These are phyloP conservation scores for Cosmia pyralina DNA, from an alignment of 2,888 invertebrate species.

Conservation along the genomic window DNA sequence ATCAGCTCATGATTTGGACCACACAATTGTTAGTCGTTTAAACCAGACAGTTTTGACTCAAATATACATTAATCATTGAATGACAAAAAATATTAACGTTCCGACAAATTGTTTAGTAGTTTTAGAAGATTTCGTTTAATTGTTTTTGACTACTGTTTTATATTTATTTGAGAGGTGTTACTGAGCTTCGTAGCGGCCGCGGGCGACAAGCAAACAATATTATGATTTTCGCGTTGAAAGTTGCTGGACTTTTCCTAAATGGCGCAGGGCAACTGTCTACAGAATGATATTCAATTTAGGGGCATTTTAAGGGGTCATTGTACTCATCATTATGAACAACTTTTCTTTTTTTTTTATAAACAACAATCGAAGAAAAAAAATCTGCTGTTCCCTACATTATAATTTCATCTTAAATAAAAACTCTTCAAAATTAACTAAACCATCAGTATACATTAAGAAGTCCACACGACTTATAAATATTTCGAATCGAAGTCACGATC, in stretches of 20 bases:
- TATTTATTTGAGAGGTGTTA: background rate
- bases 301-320: too few species aligned
- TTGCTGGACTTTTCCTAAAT: too few species aligned
- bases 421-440: background rate
- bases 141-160: constrained; percentile 66
- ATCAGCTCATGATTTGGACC: constrained; percentile 62
- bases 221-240: too few species aligned
- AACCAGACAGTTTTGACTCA: constrained; percentile 39
- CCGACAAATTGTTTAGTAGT: constrained; percentile 74
- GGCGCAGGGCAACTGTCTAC: too few species aligned
- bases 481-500: constrained; percentile 53
- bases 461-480: constrained; percentile 16
- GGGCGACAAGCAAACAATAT: too few species aligned
- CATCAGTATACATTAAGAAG: background rate
- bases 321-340: too few species aligned
- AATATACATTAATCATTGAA: constrained; percentile 69
- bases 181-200: background rate
- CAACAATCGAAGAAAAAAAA: too few species aligned
- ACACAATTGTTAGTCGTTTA: constrained; percentile 29
- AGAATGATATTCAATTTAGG: too few species aligned
- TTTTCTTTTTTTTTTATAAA: too few species aligned
- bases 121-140: constrained; percentile 59
- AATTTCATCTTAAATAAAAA: background rate
- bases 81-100: constrained; percentile 65
- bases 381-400: background rate